phyloP scores from a whole-genome alignment of 2,888 invertebrate species.

The Copidosoma aretas region DNA sequence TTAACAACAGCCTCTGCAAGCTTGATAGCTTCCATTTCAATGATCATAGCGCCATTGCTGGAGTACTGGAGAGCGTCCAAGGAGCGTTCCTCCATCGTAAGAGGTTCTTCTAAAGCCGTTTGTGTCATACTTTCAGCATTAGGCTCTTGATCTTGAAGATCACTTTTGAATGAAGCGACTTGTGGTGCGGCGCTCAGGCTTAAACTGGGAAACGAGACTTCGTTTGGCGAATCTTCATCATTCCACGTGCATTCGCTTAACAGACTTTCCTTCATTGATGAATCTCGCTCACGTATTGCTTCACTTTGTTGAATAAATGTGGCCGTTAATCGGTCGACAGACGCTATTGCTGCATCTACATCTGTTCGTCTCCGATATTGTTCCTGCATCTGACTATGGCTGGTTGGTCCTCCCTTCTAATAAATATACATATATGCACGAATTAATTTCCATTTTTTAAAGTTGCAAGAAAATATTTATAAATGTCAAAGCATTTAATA shows the following conservation, averaged over 20 bases:
- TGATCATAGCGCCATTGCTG: conserved; percentile 64
- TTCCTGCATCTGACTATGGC: conserved; percentile 46
- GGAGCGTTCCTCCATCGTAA: too few species aligned
- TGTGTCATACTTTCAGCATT: neutral
- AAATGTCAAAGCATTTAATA: neutral
- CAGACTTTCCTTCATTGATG: conserved; percentile 60
- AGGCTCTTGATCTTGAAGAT: conserved; percentile 55
- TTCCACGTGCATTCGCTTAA: conserved; percentile 72
- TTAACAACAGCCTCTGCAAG: conserved; percentile 67
- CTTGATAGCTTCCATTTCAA: conserved; percentile 78
- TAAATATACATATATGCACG: too few species aligned
- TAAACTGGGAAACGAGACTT: conserved; percentile 81
- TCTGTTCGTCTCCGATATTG: conserved; percentile 66
- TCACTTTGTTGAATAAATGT: conserved; percentile 72
- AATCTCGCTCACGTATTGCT: conserved; percentile 65
- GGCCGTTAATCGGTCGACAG: conserved; percentile 71
- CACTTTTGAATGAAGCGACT: conserved; percentile 73
- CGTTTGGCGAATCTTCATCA: conserved; percentile 77
- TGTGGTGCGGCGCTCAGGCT: conserved; percentile 78
- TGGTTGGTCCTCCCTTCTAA: conserved; percentile 25
- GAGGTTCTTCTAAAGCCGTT: too few species aligned
- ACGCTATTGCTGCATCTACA: conserved; percentile 74
- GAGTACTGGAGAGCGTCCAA: too few species aligned
- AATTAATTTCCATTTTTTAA: too few species aligned
- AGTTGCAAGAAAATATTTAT: neutral